A percentile compares a stretch with the other conserved stretches of the same genome.
Evolutionary conservation across 2,797 vertebrate species (phyloP).

Genomic region (Channallabes apus): DNA sequence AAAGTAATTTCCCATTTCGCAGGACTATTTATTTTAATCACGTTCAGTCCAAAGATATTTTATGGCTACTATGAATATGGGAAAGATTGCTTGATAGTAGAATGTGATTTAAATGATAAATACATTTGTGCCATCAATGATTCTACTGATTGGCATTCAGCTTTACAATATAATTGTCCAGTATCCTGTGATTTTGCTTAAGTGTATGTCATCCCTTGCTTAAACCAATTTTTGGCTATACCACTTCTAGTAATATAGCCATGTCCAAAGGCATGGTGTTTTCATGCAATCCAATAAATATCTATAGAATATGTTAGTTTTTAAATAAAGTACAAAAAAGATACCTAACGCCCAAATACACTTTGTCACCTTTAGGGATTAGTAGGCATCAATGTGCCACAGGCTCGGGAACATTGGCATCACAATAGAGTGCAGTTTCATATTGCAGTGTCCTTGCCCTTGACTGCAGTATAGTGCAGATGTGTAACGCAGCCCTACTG

Average conservation of each 20-base stretch:
- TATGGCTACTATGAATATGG: background rate
- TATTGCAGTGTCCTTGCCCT: conserved; percentile 18
- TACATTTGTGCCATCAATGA: background rate
- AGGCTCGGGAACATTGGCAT: background rate
- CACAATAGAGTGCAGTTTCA: background rate
- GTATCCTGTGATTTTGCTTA: background rate
- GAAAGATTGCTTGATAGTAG: background rate
- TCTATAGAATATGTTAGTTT: background rate
- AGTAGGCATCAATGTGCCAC: background rate
- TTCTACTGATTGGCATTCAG: background rate
- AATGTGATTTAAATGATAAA: background rate
- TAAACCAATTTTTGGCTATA: background rate
- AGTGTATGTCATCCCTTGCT: background rate
- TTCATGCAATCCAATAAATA: background rate
- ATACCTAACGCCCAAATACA: background rate
- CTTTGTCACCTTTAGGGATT: background rate
- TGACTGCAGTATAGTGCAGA: background rate
- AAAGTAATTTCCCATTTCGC: background rate
- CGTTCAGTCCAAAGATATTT: background rate
- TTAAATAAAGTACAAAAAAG: conserved; percentile 18
- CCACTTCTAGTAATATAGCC: background rate
- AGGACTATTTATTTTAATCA: background rate
- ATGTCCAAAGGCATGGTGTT: background rate
- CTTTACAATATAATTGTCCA: background rate
- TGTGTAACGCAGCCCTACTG: conserved; percentile 6